Evolutionary conservation across 2,888 invertebrate species (phyloP).

Genomic region (Drosophila incognita): DNA sequence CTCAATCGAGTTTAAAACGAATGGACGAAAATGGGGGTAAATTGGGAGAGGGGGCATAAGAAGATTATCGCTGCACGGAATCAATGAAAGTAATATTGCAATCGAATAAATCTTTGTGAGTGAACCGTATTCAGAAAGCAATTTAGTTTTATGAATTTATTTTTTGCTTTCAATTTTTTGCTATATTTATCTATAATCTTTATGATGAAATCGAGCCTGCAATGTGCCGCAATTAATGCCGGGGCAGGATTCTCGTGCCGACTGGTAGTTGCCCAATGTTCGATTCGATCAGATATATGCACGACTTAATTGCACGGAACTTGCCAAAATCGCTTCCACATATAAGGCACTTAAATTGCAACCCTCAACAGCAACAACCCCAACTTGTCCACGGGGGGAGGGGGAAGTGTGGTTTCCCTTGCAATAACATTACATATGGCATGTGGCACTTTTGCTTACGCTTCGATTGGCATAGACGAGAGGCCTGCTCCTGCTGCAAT

Average conservation of each 20-base stretch:
- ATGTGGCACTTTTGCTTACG: conserved; percentile 65
- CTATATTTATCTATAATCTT: conserved; percentile 50
- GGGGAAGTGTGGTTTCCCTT: conserved; percentile 5
- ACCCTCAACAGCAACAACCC: conserved; percentile 53
- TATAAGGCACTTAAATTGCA: conserved; percentile 8
- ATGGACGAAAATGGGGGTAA: background rate
- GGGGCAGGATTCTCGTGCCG: conserved; percentile 27
- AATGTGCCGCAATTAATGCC: conserved; percentile 63
- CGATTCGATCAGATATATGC: conserved; percentile 55
- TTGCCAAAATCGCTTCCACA: conserved; percentile 44
- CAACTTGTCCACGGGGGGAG: conserved; percentile 33
- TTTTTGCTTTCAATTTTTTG: background rate
- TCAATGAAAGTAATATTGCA: conserved; percentile 54
- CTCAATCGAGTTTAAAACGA: conserved; percentile 17
- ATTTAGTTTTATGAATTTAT: conserved; percentile 73
- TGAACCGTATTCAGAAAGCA: conserved; percentile 50
- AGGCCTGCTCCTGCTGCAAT: conserved; percentile 49
- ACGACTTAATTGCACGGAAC: conserved; percentile 69
- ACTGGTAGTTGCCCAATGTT: conserved; percentile 38
- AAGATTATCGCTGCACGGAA: conserved; percentile 52
- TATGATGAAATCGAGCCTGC: conserved; percentile 69
- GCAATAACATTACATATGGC: conserved; percentile 63
- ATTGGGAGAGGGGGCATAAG: conserved; percentile 13
- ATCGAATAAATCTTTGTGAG: conserved; percentile 52
- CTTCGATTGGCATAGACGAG: conserved; percentile 62